Conservation (phyloP, 2,797 vertebrate genomes). For the Synanceia verrucosa region DNA sequence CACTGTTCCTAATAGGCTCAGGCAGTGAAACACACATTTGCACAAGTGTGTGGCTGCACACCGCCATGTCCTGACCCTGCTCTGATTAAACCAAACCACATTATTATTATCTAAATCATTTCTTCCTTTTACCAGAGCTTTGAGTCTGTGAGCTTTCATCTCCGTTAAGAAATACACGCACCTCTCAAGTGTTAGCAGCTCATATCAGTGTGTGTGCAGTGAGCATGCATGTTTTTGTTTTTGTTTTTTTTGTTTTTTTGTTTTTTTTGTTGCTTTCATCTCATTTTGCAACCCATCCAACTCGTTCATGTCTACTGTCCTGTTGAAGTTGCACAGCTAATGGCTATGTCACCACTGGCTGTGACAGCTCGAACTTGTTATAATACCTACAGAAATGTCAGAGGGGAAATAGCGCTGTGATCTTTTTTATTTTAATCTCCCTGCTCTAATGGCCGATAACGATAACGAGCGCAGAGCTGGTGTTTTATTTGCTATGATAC, state of each 20-base stretch:
- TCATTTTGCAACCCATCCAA: background rate
- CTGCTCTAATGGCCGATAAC: slow-evolving; percentile 49
- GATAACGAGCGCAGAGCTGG: slow-evolving; percentile 34
- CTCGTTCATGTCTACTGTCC: slow-evolving; percentile 15
- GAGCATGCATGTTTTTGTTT: slow-evolving; percentile 23
- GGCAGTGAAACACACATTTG: slow-evolving; percentile 7
- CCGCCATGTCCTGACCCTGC: slow-evolving; percentile 18
- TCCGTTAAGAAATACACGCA: background rate
- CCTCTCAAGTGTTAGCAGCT: slow-evolving; percentile 16
- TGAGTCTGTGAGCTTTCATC: slow-evolving; percentile 9
- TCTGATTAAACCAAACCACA: slow-evolving; percentile 52
- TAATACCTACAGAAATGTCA: slow-evolving; percentile 56
- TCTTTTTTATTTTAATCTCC: slow-evolving; percentile 53
- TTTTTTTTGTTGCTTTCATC: slow-evolving; percentile 22
- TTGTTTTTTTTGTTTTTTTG: no score
- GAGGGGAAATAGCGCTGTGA: slow-evolving; percentile 32
- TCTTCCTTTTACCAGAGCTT: background rate
- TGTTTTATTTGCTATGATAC: slow-evolving; percentile 31
- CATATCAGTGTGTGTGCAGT: background rate
- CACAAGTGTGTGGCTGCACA: slow-evolving; percentile 5
- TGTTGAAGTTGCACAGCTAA: slow-evolving; percentile 34
- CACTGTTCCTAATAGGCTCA: slow-evolving; percentile 20
- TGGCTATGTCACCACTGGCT: slow-evolving; percentile 31
- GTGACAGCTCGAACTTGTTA: slow-evolving; percentile 37
- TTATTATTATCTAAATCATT: slow-evolving; percentile 44